Evolutionary conservation across 2,797 vertebrate species (phyloP), one percentile per base, ranked within the genome.

Genomic region (Lerista edwardsae): DNA sequence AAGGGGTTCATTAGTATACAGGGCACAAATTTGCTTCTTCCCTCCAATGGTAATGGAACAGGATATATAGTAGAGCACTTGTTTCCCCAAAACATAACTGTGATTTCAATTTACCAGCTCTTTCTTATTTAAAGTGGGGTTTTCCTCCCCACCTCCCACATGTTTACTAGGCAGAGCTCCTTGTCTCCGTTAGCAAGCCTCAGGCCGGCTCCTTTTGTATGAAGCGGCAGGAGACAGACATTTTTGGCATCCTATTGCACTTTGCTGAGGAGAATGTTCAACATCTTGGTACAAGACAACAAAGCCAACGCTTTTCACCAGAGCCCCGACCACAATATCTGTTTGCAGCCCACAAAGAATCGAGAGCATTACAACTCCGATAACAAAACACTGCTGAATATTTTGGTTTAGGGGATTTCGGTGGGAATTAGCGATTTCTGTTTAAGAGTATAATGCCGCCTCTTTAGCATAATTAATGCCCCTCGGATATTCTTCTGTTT

Each of bases 251-350:
- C 61, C 94, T 93, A 92, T 90, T 88, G 65, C 87, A 65, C 90
- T 95, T 92, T 87, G 93, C 96, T 96, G 94, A 94, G 95, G 95
- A 96, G 95, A 96, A 92, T 83, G 90, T 93, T 93, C 92, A 87
- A 85, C 88, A 80, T 91, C 94, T 92, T 86, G 83, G 94, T 59
- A 44, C 51, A 90, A 88, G 93, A 94, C 89, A 89, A 96, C 95
- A 96, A 94, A 94, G 94, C 80, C 41, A 65, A 89, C 91, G 90
- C 93, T 94, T 93, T 85, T 90, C 93, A 94, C 94, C 87, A 41
- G 89, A 89, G 74, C 90, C 90, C 72, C 92, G 79, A 91, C 90
- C 93, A 92, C 94, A 93, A 62, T 92, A 91, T 95, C 94, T 93
- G 87, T 93, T 91, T 94, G 92, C 91, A 91, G 94, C 89, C 81